Evolutionary conservation across 1,140 invertebrate genomes (phyloP), one percentile per base, ranked within the genome.

Genomic region (Ephestia elutella): DNA sequence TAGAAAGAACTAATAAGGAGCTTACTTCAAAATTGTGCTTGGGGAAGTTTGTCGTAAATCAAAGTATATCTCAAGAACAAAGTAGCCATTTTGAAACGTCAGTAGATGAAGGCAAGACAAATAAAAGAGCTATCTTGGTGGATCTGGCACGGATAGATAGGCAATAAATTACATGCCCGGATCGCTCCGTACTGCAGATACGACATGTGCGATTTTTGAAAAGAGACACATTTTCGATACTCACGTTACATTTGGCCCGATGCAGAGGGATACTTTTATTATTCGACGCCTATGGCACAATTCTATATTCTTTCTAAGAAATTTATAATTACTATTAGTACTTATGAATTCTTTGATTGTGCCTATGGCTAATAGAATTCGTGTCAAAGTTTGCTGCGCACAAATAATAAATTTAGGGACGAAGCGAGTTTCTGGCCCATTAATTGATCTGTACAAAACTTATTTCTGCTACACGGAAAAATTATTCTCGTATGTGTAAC

Each of bases 61-160:
- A 44, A 44, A 15, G n/a, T 17, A 44, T 10, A 15, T 44, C 15
- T 44, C 32, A 44, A 44, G 15, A 44, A 44, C 38, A 44, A 44
- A 44, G 38, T 44, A 15, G 38, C 13, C 38, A 44, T 44, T 44
- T 44, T 44, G 38, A 44, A 44, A 44, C 15, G 38, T 44, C 38
- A 44, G 38, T n/a, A 44, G 38, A 44, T 44, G 38, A 44, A 44
- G 15, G 38, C 38, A 44, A 44, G 38, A 44, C 38, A 17, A 17
- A 17, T 44, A 44, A 57, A 49, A 54, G 55, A 62, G 21, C 38
- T 48, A 57, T 62, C 60, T 57, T 25, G 17, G 28, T 7, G 49
- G 7, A 35, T 18, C 49, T 49, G 55, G 49, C 60, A 49, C 49
- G 21, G 60, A 62, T 62, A 57, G 60, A 62, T 51, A 48, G 55